Evolutionary conservation across 2,797 vertebrate species (phyloP).

Genomic region (Myotis vivesi): DNA sequence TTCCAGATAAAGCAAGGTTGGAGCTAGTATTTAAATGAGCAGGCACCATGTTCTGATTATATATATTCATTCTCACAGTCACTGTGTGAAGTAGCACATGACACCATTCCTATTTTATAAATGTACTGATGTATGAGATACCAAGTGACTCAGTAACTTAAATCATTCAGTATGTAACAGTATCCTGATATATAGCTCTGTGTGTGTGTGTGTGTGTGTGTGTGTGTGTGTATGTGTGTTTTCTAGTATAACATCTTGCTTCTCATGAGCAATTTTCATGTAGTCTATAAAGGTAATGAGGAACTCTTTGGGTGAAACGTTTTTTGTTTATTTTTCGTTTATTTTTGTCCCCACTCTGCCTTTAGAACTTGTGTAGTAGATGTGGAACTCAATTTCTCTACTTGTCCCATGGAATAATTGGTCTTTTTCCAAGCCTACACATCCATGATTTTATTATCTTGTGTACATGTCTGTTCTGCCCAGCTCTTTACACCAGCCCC

Average conservation of each 20-base stretch:
- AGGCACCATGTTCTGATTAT: background rate
- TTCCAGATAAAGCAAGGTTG: background rate
- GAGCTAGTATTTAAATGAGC: background rate
- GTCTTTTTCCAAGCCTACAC: background rate
- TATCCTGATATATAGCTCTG: background rate
- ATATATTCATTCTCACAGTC: background rate
- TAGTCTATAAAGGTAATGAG: background rate
- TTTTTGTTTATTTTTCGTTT: too few relatives aligned
- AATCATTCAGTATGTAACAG: background rate
- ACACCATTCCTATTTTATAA: background rate
- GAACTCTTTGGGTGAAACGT: background rate
- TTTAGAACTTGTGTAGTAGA: background rate
- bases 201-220: background rate
- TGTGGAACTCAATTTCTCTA: background rate
- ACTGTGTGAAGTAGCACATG: background rate
- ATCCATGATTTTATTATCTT: background rate
- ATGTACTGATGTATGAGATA: background rate
- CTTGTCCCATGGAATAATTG: background rate
- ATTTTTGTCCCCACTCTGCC: background rate
- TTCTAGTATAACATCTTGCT: background rate
- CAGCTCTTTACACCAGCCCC: background rate
- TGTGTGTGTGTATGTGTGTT: background rate
- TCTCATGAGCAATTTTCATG: background rate
- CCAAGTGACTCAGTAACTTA: background rate
- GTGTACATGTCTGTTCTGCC: background rate